phyloP scores from a whole-genome alignment of 2,113 vertebrate species.

The Entelurus aequoreus region DNA sequence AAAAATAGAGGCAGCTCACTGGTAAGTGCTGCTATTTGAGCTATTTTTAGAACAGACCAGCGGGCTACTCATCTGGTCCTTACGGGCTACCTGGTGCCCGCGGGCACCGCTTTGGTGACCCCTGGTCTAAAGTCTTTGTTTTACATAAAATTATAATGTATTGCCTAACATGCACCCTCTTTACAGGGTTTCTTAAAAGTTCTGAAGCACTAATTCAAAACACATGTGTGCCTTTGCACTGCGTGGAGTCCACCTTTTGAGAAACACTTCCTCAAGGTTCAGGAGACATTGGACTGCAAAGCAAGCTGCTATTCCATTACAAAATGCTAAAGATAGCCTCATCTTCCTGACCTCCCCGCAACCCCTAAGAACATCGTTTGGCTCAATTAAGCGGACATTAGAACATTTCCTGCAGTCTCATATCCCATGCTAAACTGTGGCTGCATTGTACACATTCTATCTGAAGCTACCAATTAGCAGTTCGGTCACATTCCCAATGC shows the following conservation, averaged over 20 bases:
- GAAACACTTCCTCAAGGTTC: background rate
- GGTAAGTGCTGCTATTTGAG: no score
- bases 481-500: background rate
- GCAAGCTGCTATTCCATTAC: conserved; percentile 10
- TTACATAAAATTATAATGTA: no score
- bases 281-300: background rate
- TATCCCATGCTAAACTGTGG: conserved; percentile 24
- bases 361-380: conserved; percentile 34
- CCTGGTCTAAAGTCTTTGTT: no score
- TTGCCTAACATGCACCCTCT: background rate
- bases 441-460: conserved; percentile 38
- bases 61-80: no score
- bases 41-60: no score
- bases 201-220: background rate
- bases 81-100: no score
- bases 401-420: conserved; percentile 39
- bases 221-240: background rate
- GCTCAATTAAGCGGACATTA: conserved; percentile 58
- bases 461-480: conserved; percentile 43
- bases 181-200: no score
- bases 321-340: conserved; percentile 35
- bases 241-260: background rate
- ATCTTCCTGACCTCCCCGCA: conserved; percentile 20
- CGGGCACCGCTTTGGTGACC: no score
- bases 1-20: no score